Base-by-base conservation (phyloP, 2,113 vertebrate genomes). In the Hoplias malabaricus region DNA sequence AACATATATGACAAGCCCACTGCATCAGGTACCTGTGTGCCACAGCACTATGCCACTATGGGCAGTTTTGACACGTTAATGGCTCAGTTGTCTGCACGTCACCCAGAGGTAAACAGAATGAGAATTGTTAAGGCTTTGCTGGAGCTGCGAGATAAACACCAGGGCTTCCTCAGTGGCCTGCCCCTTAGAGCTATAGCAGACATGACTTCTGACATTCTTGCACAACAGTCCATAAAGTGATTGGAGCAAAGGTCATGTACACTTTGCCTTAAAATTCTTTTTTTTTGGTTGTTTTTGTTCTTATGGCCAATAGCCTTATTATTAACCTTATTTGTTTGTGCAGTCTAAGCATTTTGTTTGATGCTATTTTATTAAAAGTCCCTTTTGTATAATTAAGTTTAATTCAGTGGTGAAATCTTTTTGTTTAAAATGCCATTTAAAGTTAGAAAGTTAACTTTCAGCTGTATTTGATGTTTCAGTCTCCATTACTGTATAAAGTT, bases 131-230 rank as follows among this genome's bases (percentile, higher is more conserved):
- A 79, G 0, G 84, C 89, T 29, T 79, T 91, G 77, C 8, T 84
- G 23, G 80, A 84, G 70, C 83, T 93, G 31, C 84, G 57, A 68
- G 74, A 21, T 5, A 63, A 79, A 16, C 85, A 89, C 65, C 48
- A 46, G 31, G 84, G 77, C 7, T 56, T 61, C 12, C 88, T 92
- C 25, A 38, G 73, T 25, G 65, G 86, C n/a, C 63, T 91, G 27
- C 86, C 89, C 0, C 84, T 93, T 43, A 57, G 66, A 2, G 81
- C 71, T 25, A 87, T 93, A 62, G 62, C 81, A 33, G 84, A 91
- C n/a, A 91, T 91, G 90, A 69, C 82, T 0, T 91, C 91, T 2
- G 80, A 87, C 14, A 76, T 90, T 2, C 85, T 93, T 31, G 87
- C 11, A 62, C 19, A 68, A 59, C 63, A 77, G 0, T 25, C 50